phyloP scores from a whole-genome alignment of 1,140 invertebrate species.

The Bombus polaris region DNA sequence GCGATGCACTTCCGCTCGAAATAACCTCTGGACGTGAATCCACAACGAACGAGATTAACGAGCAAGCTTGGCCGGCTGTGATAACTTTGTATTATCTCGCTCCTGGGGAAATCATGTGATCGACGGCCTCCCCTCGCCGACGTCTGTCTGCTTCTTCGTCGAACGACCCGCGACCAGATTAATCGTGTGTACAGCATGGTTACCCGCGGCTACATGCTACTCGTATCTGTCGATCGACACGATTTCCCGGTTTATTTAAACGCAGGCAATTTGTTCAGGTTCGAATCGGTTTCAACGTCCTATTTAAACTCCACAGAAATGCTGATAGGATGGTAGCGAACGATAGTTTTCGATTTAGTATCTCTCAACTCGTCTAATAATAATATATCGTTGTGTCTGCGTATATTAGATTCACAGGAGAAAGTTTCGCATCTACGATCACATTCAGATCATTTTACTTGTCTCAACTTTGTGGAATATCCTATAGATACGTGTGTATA shows the following conservation, averaged over 20 bases:
- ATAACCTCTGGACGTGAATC: slow-evolving; percentile 46
- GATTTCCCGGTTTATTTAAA: neutral
- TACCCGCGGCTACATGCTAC: neutral
- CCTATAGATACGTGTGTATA: too few species aligned
- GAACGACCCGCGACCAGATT: neutral
- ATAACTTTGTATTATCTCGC: slow-evolving; percentile 23
- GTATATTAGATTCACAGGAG: too few species aligned
- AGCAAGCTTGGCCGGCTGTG: neutral
- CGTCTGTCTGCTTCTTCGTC: neutral
- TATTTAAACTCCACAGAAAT: too few species aligned
- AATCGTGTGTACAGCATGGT: neutral
- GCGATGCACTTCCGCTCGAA: slow-evolving; percentile 48
- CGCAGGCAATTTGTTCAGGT: too few species aligned
- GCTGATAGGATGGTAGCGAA: too few species aligned
- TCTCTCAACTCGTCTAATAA: too few species aligned
- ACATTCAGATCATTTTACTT: too few species aligned
- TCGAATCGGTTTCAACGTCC: too few species aligned
- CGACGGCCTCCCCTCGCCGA: neutral
- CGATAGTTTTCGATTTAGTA: too few species aligned
- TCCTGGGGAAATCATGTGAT: neutral
- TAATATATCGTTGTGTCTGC: too few species aligned
- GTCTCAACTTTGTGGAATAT: too few species aligned
- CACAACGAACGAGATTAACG: slow-evolving; percentile 48
- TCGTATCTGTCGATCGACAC: neutral
- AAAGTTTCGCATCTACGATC: too few species aligned